These are phyloP conservation scores for Dipodomys merriami DNA, from an alignment of 2,113 vertebrate species.

Conservation along the genomic window DNA sequence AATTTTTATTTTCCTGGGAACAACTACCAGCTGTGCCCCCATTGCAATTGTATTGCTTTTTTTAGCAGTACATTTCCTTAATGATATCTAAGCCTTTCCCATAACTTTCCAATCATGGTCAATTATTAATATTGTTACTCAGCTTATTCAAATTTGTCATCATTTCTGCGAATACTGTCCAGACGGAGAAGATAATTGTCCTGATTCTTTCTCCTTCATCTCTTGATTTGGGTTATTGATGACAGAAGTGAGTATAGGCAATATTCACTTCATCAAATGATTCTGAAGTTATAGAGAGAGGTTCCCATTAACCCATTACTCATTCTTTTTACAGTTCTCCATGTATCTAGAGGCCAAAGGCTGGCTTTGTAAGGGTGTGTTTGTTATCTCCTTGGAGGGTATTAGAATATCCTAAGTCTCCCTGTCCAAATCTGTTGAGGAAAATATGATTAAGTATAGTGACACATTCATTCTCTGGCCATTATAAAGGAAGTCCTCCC, in stretches of 20 bases:
- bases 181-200: not conserved
- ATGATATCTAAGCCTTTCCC: not conserved
- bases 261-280: not conserved
- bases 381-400: not conserved
- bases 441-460: not conserved
- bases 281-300: not conserved
- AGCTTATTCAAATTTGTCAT: not conserved
- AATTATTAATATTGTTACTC: constrained; percentile 3
- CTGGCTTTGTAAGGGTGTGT: not conserved
- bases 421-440: not conserved
- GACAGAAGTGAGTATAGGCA: not conserved
- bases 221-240: not conserved
- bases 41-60: not conserved
- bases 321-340: not conserved
- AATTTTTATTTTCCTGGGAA: constrained; percentile 49
- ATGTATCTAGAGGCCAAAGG: not conserved
- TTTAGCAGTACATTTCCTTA: not conserved
- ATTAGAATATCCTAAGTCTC: not conserved
- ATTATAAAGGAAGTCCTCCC: not conserved
- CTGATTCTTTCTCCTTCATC: not conserved
- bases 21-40: not conserved
- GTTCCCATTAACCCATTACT: not conserved
- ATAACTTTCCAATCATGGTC: constrained; percentile 23
- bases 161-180: not conserved
- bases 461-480: not conserved